phyloP scores from a whole-genome alignment of 2,797 vertebrate species.

The Clarias laeviceps region DNA sequence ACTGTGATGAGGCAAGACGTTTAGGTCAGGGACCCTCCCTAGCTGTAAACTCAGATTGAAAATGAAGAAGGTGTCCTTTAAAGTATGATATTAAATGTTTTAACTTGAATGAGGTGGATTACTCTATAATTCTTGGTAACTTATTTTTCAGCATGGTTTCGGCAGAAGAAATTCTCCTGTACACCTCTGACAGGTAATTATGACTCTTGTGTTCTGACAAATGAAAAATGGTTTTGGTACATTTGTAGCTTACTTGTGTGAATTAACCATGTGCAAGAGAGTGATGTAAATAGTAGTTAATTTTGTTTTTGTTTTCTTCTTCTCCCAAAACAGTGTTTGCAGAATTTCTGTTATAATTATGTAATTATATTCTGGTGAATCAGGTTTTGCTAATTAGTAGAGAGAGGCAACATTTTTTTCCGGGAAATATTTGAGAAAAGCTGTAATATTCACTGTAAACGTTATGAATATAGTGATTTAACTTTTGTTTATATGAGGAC shows the following conservation, averaged over 20 bases:
- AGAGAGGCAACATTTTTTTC: neutral
- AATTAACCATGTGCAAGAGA: neutral
- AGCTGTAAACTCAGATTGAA: too few relatives aligned
- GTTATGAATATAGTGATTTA: conserved; percentile 13
- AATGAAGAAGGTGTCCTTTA: neutral
- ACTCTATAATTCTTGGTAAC: too few relatives aligned
- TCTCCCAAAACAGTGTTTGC: neutral
- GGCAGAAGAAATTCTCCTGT: neutral
- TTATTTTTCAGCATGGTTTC: neutral
- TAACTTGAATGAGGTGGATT: neutral
- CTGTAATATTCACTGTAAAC: neutral
- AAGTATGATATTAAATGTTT: neutral
- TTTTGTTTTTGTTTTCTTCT: neutral
- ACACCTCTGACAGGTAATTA: neutral
- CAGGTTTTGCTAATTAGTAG: neutral
- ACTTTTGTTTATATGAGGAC: neutral
- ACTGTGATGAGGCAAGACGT: too few relatives aligned
- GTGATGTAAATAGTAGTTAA: neutral
- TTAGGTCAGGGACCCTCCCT: too few relatives aligned
- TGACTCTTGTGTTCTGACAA: neutral
- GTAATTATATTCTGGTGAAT: neutral
- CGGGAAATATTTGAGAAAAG: neutral
- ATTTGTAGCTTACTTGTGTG: neutral
- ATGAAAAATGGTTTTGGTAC: neutral
- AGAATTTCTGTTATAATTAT: neutral